Percentiles rank a stretch among this genome's conserved stretches.
These are phyloP conservation scores for Drosophila melanogaster DNA, from an alignment of 1,140 invertebrate genomes.

Conservation along the genomic window DNA sequence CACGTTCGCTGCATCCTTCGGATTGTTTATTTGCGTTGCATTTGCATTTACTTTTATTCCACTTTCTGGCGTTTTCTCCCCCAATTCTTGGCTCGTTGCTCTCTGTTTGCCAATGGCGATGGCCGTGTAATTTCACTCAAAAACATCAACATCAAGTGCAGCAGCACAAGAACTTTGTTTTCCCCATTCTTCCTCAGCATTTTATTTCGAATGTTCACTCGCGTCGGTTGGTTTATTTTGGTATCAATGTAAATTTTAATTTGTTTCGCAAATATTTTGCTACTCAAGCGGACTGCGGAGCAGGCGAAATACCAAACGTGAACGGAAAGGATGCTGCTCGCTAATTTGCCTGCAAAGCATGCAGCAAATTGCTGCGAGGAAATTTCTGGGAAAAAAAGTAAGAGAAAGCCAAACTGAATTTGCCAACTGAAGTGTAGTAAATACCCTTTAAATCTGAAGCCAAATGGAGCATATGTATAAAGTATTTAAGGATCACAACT, in stretches of 20 bases:
- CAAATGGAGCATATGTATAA: too few relatives aligned
- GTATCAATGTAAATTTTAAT: constrained; percentile 83
- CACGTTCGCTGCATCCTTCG: constrained; percentile 58
- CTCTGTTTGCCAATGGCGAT: constrained; percentile 67
- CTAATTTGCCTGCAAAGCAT: constrained; percentile 45
- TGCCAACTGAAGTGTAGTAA: constrained; percentile 13
- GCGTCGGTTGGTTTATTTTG: constrained; percentile 36
- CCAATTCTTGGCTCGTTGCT: constrained; percentile 30
- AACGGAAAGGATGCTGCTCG: constrained; percentile 5
- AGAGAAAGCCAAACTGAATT: constrained; percentile 5
- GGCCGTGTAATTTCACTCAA: constrained; percentile 72
- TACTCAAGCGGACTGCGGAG: constrained; percentile 25
- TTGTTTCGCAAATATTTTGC: constrained; percentile 77
- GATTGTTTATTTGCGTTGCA: constrained; percentile 58
- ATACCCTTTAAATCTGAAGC: neutral
- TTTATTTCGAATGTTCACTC: constrained; percentile 27
- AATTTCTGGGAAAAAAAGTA: constrained; percentile 9
- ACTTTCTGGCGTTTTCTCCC: constrained; percentile 49
- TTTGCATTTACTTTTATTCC: constrained; percentile 69
- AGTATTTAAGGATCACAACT: too few relatives aligned
- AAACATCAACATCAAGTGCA: constrained; percentile 60
- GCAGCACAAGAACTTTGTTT: constrained; percentile 32
- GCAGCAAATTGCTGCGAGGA: constrained; percentile 16
- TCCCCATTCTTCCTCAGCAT: neutral
- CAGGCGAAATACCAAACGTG: constrained; percentile 4